Evolutionary conservation across 2,797 vertebrate species (phyloP).

Genomic region (Sebastes variabilis): DNA sequence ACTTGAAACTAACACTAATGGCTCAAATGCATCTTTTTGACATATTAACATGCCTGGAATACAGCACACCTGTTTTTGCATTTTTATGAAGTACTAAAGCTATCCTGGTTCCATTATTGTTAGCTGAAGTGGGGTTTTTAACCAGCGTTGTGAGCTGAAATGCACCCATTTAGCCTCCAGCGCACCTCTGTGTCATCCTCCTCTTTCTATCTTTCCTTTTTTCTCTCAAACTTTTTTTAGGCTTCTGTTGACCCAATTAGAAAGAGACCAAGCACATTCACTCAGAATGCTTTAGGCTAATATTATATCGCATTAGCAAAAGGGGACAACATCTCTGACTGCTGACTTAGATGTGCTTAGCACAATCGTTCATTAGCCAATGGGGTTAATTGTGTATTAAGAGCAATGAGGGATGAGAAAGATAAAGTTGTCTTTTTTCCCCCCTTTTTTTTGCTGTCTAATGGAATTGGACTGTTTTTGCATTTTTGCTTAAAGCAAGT

Average conservation of each 20-base stretch:
- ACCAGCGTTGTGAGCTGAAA: constrained; percentile 28
- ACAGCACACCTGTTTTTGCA: constrained; percentile 34
- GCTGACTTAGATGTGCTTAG: constrained; percentile 38
- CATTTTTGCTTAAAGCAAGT: constrained; percentile 9
- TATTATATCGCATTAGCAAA: constrained; percentile 52
- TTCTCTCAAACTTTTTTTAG: constrained; percentile 60
- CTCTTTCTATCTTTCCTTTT: constrained; percentile 36
- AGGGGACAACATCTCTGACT: constrained; percentile 38
- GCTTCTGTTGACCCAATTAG: constrained; percentile 73
- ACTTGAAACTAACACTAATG: constrained; percentile 55
- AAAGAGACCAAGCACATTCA: constrained; percentile 52
- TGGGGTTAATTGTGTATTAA: constrained; percentile 62
- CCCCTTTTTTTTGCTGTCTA: background rate
- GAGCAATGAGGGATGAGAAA: constrained; percentile 44
- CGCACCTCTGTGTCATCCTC: constrained; percentile 32
- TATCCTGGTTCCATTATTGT: constrained; percentile 15
- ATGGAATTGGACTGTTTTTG: constrained; percentile 11
- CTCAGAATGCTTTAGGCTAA: constrained; percentile 50
- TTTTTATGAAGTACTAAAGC: constrained; percentile 43
- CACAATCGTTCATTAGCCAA: constrained; percentile 47
- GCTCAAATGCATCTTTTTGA: constrained; percentile 36
- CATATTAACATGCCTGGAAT: constrained; percentile 27
- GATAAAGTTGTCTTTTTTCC: constrained; percentile 10
- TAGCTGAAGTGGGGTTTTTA: constrained; percentile 42
- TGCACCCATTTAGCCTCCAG: constrained; percentile 36